phyloP scores from a whole-genome alignment of 2,113 vertebrate genomes.

The Rhombomys opimus region DNA sequence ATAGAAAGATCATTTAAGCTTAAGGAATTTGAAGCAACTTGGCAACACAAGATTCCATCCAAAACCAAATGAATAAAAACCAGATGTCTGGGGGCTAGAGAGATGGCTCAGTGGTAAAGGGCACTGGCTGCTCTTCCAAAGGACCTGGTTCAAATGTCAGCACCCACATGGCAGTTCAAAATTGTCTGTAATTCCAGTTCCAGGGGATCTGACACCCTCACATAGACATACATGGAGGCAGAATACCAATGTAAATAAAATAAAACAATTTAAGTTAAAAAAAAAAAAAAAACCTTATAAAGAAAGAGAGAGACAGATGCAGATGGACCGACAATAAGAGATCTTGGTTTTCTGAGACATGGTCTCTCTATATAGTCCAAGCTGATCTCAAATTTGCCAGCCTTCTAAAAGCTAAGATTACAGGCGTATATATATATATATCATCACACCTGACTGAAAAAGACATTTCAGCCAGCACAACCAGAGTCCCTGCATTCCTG shows the following conservation, averaged over 20 bases:
- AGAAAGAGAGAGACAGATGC: too few relatives aligned
- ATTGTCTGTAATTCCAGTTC: too few relatives aligned
- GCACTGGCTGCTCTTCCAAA: too few relatives aligned
- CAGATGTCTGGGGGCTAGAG: not conserved
- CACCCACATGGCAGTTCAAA: too few relatives aligned
- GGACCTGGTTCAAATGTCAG: too few relatives aligned
- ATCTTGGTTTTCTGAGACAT: not conserved
- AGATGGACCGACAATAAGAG: not conserved
- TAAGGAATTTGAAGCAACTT: not conserved
- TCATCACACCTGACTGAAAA: not conserved
- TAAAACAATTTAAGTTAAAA: too few relatives aligned
- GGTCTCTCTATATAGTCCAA: not conserved
- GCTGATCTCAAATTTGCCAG: not conserved
- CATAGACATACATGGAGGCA: too few relatives aligned
- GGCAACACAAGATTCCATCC: not conserved
- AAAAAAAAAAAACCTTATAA: too few relatives aligned
- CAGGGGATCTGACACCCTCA: too few relatives aligned
- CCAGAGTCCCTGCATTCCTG: not conserved
- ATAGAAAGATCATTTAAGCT: not conserved
- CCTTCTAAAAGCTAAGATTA: not conserved
- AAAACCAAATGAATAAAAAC: not conserved
- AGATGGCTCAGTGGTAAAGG: too few relatives aligned
- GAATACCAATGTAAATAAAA: too few relatives aligned
- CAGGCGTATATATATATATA: too few relatives aligned
- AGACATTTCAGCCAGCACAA: slow-evolving; percentile 25